Evolutionary conservation across 1,140 invertebrate species (phyloP).

Genomic region (Phymastichus coffea): DNA sequence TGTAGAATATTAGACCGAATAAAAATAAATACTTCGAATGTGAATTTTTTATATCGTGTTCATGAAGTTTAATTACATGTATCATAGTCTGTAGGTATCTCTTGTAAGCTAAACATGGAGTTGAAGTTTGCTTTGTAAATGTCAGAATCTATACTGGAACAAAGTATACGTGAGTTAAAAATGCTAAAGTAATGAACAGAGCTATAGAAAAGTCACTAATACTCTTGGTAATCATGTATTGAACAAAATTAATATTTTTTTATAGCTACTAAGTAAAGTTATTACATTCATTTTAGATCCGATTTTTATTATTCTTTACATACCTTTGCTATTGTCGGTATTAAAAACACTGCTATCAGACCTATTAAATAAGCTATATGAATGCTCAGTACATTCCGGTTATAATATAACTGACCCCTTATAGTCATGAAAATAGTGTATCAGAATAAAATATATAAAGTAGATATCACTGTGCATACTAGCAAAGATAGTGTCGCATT

Average conservation of each 20-base stretch:
- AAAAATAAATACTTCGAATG: conserved; percentile 51
- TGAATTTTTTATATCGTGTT: conserved; percentile 58
- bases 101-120: conserved; percentile 63
- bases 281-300: too few species aligned
- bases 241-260: too few species aligned
- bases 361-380: conserved; percentile 62
- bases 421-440: background rate
- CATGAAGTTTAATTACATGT: conserved; percentile 68
- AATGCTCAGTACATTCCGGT: conserved; percentile 61
- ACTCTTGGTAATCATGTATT: too few species aligned
- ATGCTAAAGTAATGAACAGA: too few species aligned
- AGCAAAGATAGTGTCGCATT: too few species aligned
- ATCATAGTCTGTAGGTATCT: conserved; percentile 67
- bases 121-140: conserved; percentile 63
- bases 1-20: too few species aligned
- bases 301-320: background rate
- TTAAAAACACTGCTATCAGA: conserved; percentile 62
- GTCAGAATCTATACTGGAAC: conserved; percentile 56
- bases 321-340: conserved; percentile 63
- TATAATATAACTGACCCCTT: conserved; percentile 68
- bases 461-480: too few species aligned
- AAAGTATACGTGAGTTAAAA: background rate
- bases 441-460: background rate
- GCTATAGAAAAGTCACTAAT: too few species aligned
- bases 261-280: too few species aligned